Base-by-base conservation (phyloP, 1,140 invertebrate species). In the Dendroctonus valens region DNA sequence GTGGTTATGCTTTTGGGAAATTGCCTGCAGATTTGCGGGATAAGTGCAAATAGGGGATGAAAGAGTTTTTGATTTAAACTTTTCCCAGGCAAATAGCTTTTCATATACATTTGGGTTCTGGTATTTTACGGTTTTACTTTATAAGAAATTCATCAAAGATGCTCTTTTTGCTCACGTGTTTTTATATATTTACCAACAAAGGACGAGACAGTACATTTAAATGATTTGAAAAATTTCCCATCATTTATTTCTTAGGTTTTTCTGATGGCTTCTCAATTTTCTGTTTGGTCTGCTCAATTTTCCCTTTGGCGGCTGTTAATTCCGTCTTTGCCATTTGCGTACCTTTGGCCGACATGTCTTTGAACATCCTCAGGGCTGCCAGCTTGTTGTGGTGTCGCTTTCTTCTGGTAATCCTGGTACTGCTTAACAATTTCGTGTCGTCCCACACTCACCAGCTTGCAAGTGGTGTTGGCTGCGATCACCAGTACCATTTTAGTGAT, bases 401-500 rank as follows among this genome's bases (percentile, higher is more conserved):
- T 68, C 26, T 66, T 49, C 9, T 68, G 44, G 48, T 70, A 70
- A 7, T 68, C 66, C 0, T 54, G 40, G 50, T 68, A 70, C 46
- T 70, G 69, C 41, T 70, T 70, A 0, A 55, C 26, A 5, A 70
- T 46, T 63, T 70, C 69, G 12, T 53, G 52, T 49, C 66, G 65
- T 4, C 69, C 69, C 6, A 60, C 59, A 11, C 7, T 42, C 8
- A 66, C 41, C 26, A 70, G 42, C 52, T 70, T 70, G 11, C 58
- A 62, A 7, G 69, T 65, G 5, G 69, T 70, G 40, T 68, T 60
- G 5, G 66, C 59, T 12, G 69, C 53, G 38, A 70, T 66, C 3
- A 66, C 41, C 14, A 70, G n/a, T 9, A 68, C 66, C 69, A 70
- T 70, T 58, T 70, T 70, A 6, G 69, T 68, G 5, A 70, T 37